Conservation (phyloP, 2,797 vertebrate genomes). For the Kryptolebias ocellatus region DNA sequence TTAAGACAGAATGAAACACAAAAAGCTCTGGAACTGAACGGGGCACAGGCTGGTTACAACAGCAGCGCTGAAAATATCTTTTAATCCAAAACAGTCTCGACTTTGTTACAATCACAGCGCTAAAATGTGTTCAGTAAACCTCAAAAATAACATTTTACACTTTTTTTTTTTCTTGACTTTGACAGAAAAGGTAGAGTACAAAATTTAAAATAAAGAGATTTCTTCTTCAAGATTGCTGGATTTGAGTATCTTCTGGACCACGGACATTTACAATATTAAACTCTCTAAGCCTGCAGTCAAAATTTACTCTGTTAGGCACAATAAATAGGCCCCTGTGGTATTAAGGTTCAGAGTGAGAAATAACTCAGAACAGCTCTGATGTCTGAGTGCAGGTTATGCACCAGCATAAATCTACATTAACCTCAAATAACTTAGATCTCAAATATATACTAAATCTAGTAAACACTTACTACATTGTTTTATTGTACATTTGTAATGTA, state of each 20-base stretch:
- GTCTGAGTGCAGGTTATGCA: constrained; percentile 68
- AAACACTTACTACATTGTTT: constrained; percentile 75
- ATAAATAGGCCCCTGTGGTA: constrained; percentile 76
- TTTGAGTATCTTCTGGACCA: constrained; percentile 71
- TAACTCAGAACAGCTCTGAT: constrained; percentile 65
- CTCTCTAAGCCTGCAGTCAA: constrained; percentile 67
- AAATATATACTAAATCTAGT: constrained; percentile 76
- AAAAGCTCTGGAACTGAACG: constrained; percentile 33
- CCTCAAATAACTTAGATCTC: constrained; percentile 79
- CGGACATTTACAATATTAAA: constrained; percentile 66
- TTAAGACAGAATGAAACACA: constrained; percentile 21
- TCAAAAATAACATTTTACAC: constrained; percentile 29
- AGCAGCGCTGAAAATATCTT: constrained; percentile 38
- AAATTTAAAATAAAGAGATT: constrained; percentile 39
- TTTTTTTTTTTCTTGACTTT: constrained; percentile 34
- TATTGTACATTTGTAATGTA: constrained; percentile 78
- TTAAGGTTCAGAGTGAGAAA: constrained; percentile 79
- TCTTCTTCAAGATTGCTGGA: constrained; percentile 64
- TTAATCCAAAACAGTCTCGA: constrained; percentile 29
- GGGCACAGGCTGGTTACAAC: constrained; percentile 36
- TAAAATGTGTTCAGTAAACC: constrained; percentile 38
- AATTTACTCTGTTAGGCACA: constrained; percentile 72
- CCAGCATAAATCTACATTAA: constrained; percentile 72
- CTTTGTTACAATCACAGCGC: constrained; percentile 51
- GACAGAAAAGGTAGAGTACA: constrained; percentile 39